phyloP scores from a whole-genome alignment of 2,113 vertebrate species.

The Pluvianellus socialis region DNA sequence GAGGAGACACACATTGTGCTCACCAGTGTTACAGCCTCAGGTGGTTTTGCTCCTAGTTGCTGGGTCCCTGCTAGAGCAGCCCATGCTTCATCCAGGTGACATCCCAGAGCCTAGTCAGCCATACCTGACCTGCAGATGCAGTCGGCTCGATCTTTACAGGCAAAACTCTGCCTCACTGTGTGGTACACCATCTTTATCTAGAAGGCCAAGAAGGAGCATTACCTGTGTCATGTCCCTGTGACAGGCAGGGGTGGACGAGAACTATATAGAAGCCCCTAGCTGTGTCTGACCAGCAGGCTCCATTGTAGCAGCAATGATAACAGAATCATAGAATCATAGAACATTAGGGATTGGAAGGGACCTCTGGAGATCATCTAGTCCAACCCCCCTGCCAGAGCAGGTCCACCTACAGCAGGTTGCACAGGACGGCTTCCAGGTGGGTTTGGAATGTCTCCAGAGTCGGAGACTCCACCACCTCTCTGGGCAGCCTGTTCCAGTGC shows the following conservation, averaged over 20 bases:
- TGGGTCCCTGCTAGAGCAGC: not conserved
- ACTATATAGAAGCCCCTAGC: not conserved
- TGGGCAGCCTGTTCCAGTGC: too few relatives aligned
- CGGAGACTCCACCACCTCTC: too few relatives aligned
- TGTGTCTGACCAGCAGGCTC: not conserved
- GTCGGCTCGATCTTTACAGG: not conserved
- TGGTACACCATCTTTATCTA: not conserved
- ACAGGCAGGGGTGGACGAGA: not conserved
- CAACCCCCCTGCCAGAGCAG: too few relatives aligned
- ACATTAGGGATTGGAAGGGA: too few relatives aligned
- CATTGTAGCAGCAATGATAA: not conserved
- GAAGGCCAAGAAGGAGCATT: not conserved
- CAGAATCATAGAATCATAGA: too few relatives aligned
- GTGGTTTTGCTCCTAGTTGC: not conserved
- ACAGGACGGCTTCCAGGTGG: too few relatives aligned
- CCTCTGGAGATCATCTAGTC: too few relatives aligned
- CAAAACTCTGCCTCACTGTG: not conserved
- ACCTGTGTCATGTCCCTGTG: not conserved
- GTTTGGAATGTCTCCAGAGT: too few relatives aligned
- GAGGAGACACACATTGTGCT: fast-evolving
- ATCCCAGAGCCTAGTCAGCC: not conserved
- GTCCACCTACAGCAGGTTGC: too few relatives aligned
- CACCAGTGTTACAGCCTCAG: fast-evolving
- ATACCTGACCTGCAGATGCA: not conserved
- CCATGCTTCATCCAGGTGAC: not conserved